These are phyloP conservation scores for Mercenaria mercenaria DNA, from an alignment of 1,140 invertebrate genomes.

Conservation along the genomic window DNA sequence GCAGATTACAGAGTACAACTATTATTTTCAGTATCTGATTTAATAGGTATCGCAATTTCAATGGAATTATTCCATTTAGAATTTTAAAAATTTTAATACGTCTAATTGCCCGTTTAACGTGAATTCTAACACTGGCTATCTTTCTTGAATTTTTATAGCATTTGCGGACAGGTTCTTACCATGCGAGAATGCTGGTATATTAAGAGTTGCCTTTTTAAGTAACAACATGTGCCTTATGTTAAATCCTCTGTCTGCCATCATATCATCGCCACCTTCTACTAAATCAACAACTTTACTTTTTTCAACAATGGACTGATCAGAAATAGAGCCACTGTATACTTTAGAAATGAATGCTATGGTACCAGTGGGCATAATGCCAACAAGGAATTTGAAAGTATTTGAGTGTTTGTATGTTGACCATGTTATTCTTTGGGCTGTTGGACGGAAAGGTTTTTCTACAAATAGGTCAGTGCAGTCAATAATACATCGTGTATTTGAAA, in stretches of 20 bases:
- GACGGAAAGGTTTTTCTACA: conserved; percentile 26
- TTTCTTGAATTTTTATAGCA: not conserved
- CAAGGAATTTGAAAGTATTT: conserved; percentile 11
- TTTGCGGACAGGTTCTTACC: not conserved
- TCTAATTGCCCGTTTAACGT: conserved; percentile 21
- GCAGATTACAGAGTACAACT: not conserved
- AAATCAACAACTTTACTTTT: conserved; percentile 36
- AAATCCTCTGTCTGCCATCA: conserved; percentile 1
- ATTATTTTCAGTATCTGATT: not conserved
- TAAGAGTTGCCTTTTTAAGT: not conserved
- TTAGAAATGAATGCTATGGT: conserved; percentile 21
- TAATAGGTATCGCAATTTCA: not conserved
- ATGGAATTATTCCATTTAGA: not conserved
- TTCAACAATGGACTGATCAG: conserved; percentile 27
- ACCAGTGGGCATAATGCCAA: not conserved
- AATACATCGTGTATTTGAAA: conserved; percentile 1
- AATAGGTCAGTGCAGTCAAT: conserved; percentile 43
- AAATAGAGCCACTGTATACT: conserved; percentile 34
- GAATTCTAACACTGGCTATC: conserved; percentile 34
- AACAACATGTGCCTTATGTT: not conserved
- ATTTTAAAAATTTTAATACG: conserved; percentile 37
- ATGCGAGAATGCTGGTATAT: not conserved
- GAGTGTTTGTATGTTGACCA: conserved; percentile 50
- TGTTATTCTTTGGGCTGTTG: conserved; percentile 25
- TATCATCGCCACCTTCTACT: conserved; percentile 26